Evolutionary conservation across 2,113 vertebrate species (phyloP), one percentile per base, ranked within the genome.

Genomic region (Xiphophorus hellerii): DNA sequence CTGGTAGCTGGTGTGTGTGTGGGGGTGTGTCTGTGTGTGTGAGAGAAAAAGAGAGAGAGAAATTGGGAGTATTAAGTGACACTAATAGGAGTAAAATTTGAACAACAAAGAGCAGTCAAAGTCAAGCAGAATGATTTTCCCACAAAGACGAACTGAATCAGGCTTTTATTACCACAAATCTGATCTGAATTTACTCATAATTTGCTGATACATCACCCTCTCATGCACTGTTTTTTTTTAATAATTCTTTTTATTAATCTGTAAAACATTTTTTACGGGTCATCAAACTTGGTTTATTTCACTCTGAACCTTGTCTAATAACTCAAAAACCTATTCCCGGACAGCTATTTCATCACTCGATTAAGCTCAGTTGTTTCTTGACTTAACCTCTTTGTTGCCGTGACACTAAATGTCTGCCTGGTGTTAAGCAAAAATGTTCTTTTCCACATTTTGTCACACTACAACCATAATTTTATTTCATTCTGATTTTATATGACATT

Each of bases 1-100:
- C 30, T 72, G 68, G 2, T 11, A 68, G 75, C 51, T 64, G n/a
- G 28, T 66, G 22, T 27, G 61, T 68, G 5, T 44, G 37, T 62
- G 65, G 37, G 31, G 31, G 42, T 1, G 42, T 44, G 14, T 14
- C 3, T 15, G 14, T 4, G 42, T 15, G 42, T 2, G 17, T 2
- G 13, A 14, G 39, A 42, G 14, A 42, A 1, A 42, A 14, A 42
- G 1, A 42, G 39, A 42, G 13, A 15, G 39, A 42, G 39, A 42
- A 42, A 86, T 85, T 88, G 84, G 87, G 54, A 68, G 44, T 71
- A 51, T 72, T 86, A 63, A 76, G 22, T 78, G 42, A 44, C 39
- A 39, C 31, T 67, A 73, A 58, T n/a, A 58, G 51, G 51, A n/a
- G 51, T n/a, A 58, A 58, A 58, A 58, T 58, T 25, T 58, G 51